Evolutionary conservation across 1,140 invertebrate species (phyloP).

Genomic region (Halesus radiatus): DNA sequence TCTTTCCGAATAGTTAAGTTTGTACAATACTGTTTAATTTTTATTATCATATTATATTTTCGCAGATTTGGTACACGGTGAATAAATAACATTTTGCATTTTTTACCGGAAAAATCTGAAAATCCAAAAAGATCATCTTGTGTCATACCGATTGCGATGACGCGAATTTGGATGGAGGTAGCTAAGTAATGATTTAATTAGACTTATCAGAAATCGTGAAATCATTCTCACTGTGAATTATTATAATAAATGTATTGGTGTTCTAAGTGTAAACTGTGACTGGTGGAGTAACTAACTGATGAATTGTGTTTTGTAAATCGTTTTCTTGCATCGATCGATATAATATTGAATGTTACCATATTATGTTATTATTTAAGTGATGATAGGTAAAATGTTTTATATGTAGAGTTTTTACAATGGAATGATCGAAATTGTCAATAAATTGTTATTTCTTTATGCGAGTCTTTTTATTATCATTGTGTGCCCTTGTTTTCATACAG

Average conservation of each 20-base stretch:
- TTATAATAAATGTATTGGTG: not conserved
- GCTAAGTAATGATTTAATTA: not conserved
- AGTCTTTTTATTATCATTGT: not conserved
- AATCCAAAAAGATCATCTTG: no score
- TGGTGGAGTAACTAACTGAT: not conserved
- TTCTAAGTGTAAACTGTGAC: not conserved
- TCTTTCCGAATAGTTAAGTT: no score
- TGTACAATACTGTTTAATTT: no score
- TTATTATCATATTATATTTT: no score
- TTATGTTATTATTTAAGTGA: not conserved
- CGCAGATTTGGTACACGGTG: no score
- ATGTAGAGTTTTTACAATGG: constrained; percentile 35
- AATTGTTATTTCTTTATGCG: constrained; percentile 22
- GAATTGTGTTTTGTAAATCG: not conserved
- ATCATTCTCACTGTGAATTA: not conserved
- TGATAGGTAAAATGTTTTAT: constrained; percentile 18
- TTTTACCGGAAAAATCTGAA: no score
- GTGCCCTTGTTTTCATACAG: no score
- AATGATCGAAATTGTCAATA: not conserved
- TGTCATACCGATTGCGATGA: no score
- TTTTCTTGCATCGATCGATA: not conserved
- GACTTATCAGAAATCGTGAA: not conserved
- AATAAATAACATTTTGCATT: no score
- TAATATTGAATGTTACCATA: constrained; percentile 10
- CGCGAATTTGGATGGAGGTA: no score